Evolutionary conservation across 2,113 vertebrate species (phyloP).

Genomic region (Cygnus buccinator): DNA sequence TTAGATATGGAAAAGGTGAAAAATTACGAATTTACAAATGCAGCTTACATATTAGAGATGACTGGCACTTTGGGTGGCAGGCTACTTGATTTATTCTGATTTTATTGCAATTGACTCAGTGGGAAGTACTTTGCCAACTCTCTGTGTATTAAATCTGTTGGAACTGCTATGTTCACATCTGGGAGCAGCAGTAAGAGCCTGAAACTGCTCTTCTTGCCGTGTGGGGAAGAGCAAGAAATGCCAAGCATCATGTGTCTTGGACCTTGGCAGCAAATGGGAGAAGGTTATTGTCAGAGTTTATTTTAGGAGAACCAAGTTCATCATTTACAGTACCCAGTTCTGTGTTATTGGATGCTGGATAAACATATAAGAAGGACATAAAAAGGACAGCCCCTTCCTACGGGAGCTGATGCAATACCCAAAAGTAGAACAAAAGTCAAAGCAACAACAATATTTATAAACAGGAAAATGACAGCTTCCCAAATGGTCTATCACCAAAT

Average conservation of each 20-base stretch:
- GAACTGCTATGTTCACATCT: not conserved
- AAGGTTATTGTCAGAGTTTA: not conserved
- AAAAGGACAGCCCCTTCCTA: not conserved
- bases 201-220: not conserved
- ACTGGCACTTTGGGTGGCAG: not conserved
- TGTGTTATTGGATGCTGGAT: not conserved
- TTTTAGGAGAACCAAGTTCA: not conserved
- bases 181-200: not conserved
- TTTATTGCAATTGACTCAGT: not conserved
- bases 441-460: constrained; percentile 27
- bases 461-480: not conserved
- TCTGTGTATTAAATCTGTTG: not conserved
- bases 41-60: not conserved
- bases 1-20: not conserved
- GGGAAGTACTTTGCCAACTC: not conserved
- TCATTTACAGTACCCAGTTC: not conserved
- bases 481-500: not conserved
- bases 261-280: not conserved
- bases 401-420: not conserved
- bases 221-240: not conserved
- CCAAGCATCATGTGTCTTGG: not conserved
- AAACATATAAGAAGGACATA: not conserved
- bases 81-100: not conserved
- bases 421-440: constrained; percentile 23
- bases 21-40: not conserved